phyloP scores from a whole-genome alignment of 1,140 invertebrate genomes.

The Archegozetes longisetosus region DNA sequence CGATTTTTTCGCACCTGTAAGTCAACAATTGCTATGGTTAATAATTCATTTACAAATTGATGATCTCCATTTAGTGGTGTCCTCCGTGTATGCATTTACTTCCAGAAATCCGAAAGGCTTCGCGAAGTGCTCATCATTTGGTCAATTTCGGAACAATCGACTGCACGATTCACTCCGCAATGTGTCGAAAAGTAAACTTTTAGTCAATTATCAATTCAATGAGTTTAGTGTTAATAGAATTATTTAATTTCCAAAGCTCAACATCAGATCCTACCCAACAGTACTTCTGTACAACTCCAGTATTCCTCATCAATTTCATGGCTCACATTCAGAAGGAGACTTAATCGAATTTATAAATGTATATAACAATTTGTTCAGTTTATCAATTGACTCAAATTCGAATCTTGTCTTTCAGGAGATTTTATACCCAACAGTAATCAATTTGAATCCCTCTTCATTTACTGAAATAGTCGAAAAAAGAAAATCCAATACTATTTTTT shows the following conservation, averaged over 20 bases:
- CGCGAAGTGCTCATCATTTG: conserved; percentile 31
- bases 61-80: conserved; percentile 40
- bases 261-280: conserved; percentile 53
- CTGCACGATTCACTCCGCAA: conserved; percentile 32
- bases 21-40: conserved; percentile 17
- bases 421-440: conserved; percentile 38
- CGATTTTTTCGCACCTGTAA: conserved; percentile 57
- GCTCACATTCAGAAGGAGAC: conserved; percentile 39
- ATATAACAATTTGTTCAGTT: conserved; percentile 30
- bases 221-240: no score
- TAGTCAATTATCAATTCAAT: conserved; percentile 21
- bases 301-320: conserved; percentile 38
- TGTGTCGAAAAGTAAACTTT: no score
- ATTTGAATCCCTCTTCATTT: conserved; percentile 39
- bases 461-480: conserved; percentile 36
- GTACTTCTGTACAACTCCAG: conserved; percentile 50
- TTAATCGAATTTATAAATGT: conserved; percentile 46
- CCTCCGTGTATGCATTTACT: conserved; percentile 58
- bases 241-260: conserved; percentile 39
- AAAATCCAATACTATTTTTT: conserved; percentile 35
- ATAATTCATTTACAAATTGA: conserved; percentile 8
- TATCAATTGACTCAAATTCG: neutral
- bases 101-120: conserved; percentile 51
- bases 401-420: conserved; percentile 29
- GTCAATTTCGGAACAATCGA: conserved; percentile 46